phyloP scores from a whole-genome alignment of 2,797 vertebrate genomes.

The Amblyraja radiata region DNA sequence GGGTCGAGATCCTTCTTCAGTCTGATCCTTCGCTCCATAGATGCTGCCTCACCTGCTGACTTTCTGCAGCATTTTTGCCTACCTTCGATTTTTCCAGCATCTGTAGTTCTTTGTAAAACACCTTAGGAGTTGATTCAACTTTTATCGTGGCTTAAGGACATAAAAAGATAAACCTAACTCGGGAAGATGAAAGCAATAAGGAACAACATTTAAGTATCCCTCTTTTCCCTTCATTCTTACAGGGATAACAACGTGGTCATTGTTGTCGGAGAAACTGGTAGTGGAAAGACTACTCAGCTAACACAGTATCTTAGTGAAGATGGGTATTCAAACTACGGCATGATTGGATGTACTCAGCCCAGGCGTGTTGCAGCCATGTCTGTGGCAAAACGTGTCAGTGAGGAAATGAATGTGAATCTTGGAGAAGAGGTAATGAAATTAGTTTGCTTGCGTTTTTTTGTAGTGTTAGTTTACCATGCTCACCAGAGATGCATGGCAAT shows the following conservation, averaged over 20 bases:
- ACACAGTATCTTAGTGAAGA: conserved; percentile 98
- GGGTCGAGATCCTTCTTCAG: too few species aligned
- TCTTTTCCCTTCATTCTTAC: conserved; percentile 38
- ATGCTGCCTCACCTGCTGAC: too few species aligned
- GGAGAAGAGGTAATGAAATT: conserved; percentile 83
- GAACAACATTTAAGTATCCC: neutral
- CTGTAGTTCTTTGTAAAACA: neutral
- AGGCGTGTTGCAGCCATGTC: conserved; percentile 96
- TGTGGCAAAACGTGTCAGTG: conserved; percentile 93
- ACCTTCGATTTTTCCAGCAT: too few species aligned
- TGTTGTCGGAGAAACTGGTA: conserved; percentile 94
- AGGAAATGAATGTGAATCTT: conserved; percentile 83
- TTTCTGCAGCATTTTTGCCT: too few species aligned
- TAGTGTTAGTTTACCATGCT: neutral
- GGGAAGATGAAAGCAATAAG: neutral
- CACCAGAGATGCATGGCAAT: neutral
- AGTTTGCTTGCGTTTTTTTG: neutral
- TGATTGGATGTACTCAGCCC: conserved; percentile 96
- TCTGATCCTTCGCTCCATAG: too few species aligned
- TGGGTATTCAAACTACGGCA: conserved; percentile 91
- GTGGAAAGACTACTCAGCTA: conserved; percentile 95
- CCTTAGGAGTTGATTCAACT: neutral
- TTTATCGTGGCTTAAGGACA: neutral
- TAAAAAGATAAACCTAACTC: neutral
- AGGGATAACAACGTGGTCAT: conserved; percentile 98